phyloP scores from a whole-genome alignment of 2,113 vertebrate species.

The Silurus asotus region DNA sequence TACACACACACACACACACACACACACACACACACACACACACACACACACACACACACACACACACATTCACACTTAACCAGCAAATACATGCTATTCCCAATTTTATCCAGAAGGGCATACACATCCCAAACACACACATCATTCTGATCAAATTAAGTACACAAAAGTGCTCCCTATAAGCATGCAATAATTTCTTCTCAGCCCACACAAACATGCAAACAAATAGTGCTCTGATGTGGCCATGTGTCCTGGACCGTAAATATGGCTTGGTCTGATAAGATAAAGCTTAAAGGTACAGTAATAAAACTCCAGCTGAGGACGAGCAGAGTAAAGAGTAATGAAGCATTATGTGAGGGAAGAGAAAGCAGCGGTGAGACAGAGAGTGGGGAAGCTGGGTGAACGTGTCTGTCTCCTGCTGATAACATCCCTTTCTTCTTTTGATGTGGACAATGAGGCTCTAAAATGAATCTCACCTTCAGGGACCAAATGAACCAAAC shows the following conservation, averaged over 20 bases:
- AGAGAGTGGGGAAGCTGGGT: constrained; percentile 12
- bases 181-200: not conserved
- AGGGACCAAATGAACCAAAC: constrained; percentile 2
- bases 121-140: not conserved
- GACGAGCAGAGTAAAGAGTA: constrained; percentile 46
- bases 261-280: constrained; percentile 64
- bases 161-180: not conserved
- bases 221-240: constrained; percentile 51
- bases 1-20: no score
- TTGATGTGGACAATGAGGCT: constrained; percentile 69
- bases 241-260: constrained; percentile 49
- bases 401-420: constrained; percentile 64
- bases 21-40: no score
- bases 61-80: no score
- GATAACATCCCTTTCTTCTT: constrained; percentile 68
- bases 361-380: not conserved
- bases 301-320: constrained; percentile 42
- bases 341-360: constrained; percentile 64
- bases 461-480: constrained; percentile 53
- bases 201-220: constrained; percentile 12
- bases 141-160: not conserved
- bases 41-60: no score
- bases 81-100: not conserved
- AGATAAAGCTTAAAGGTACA: constrained; percentile 59
- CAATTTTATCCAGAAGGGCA: no score